A percentile compares a stretch with the other conserved stretches of the same genome.
Evolutionary conservation across 2,797 vertebrate species (phyloP).

Genomic region (Acipenser ruthenus): DNA sequence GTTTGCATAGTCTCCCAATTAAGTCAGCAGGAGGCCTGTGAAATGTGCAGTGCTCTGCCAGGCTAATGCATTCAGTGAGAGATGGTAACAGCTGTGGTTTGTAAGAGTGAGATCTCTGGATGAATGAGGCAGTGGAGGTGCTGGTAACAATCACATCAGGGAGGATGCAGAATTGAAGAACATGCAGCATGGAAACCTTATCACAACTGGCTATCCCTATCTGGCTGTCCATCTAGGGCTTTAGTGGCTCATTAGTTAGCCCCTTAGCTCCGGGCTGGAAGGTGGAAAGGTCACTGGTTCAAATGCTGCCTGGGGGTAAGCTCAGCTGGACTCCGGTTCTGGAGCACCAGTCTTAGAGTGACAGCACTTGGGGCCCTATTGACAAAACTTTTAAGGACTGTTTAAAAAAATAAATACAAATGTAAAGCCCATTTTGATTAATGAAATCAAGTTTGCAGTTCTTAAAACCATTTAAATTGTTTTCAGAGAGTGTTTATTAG

Average conservation of each 20-base stretch:
- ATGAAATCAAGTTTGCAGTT: too few species aligned
- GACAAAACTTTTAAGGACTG: too few species aligned
- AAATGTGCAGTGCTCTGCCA: constrained; percentile 22
- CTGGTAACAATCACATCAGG: neutral
- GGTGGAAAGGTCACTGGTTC: neutral
- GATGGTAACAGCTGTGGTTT: constrained; percentile 31
- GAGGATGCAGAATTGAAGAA: constrained; percentile 16
- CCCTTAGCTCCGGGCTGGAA: neutral
- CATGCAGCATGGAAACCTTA: constrained; percentile 27
- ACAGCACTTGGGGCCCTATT: too few species aligned
- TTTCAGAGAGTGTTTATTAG: too few species aligned
- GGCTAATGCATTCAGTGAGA: constrained; percentile 34
- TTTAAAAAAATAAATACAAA: too few species aligned
- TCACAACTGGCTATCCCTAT: constrained; percentile 23
- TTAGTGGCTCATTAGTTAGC: constrained; percentile 17
- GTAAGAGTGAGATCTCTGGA: constrained; percentile 14
- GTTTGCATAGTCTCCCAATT: constrained; percentile 32
- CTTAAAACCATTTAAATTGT: too few species aligned
- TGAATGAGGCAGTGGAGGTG: too few species aligned
- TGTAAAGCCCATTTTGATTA: too few species aligned
- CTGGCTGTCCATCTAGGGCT: constrained; percentile 4
- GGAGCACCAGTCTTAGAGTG: too few species aligned
- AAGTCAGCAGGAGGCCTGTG: constrained; percentile 15
- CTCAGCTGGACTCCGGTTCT: too few species aligned
- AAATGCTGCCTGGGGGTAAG: neutral